These are phyloP conservation scores for Paramormyrops kingsleyae DNA, from an alignment of 2,113 vertebrate species.

Conservation along the genomic window DNA sequence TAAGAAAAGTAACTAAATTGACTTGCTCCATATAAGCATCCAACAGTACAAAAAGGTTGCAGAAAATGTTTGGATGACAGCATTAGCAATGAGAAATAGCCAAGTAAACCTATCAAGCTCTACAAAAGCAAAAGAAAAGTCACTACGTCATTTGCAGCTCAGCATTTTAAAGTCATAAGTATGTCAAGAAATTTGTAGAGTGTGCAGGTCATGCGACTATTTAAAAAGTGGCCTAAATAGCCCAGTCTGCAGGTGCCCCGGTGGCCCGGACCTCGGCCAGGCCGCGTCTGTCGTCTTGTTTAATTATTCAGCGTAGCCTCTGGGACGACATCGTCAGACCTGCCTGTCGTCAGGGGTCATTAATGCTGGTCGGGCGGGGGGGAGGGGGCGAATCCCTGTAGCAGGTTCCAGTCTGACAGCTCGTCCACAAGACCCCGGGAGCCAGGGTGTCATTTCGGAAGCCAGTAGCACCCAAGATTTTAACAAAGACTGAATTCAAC, in stretches of 20 bases:
- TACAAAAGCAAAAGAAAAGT: not conserved
- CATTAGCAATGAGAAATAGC: not conserved
- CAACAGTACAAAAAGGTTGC: not conserved
- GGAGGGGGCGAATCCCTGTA: not conserved
- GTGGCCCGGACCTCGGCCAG: not conserved
- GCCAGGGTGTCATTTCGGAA: not conserved
- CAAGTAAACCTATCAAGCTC: not conserved
- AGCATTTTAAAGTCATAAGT: not conserved
- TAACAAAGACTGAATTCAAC: not conserved
- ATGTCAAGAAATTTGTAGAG: not conserved
- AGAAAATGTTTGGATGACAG: not conserved
- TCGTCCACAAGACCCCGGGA: not conserved
- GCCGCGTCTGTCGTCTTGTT: slow-evolving; percentile 38
- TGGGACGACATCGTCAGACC: slow-evolving; percentile 16
- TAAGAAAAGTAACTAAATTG: not conserved
- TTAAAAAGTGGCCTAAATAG: not conserved
- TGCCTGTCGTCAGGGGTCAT: slow-evolving; percentile 13
- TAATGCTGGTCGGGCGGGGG: not conserved
- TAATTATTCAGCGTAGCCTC: slow-evolving; percentile 40
- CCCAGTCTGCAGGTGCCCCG: not conserved
- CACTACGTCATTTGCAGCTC: not conserved
- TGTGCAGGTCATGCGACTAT: not conserved
- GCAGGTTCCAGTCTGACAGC: not conserved
- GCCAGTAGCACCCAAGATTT: not conserved
- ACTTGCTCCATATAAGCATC: not conserved